These are phyloP conservation scores for Menura novaehollandiae DNA, from an alignment of 2,113 vertebrate genomes.

Conservation along the genomic window DNA sequence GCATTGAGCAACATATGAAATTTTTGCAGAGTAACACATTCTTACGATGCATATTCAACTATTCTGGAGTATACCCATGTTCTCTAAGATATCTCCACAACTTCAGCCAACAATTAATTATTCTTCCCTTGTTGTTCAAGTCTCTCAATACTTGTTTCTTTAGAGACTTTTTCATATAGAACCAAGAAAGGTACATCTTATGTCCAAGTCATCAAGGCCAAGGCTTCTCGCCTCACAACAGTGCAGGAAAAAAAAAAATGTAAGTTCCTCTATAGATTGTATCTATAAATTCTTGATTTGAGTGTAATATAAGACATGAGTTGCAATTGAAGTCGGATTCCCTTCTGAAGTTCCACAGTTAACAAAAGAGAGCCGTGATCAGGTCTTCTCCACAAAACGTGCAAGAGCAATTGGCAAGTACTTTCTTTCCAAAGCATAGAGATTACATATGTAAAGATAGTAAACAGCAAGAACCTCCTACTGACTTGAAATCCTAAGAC, in stretches of 20 bases:
- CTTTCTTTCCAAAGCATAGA: neutral
- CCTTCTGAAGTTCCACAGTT: neutral
- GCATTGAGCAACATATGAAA: neutral
- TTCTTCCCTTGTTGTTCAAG: neutral
- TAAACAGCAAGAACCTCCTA: neutral
- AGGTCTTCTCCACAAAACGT: neutral
- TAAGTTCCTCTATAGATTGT: neutral
- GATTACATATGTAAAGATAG: neutral
- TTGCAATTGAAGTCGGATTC: neutral
- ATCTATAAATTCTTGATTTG: neutral
- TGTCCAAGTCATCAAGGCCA: neutral
- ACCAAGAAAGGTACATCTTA: neutral
- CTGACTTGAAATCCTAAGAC: neutral
- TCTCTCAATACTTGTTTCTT: neutral
- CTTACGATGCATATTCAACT: neutral
- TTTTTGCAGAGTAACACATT: neutral
- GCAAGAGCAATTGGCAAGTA: neutral
- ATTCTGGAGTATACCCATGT: neutral
- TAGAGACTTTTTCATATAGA: neutral
- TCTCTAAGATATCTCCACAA: neutral
- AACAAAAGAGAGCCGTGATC: neutral
- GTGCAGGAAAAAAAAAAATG: rapidly evolving
- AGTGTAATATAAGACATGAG: neutral
- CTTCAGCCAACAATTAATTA: neutral
- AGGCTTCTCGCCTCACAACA: neutral